Evolutionary conservation across 2,113 vertebrate species (phyloP), one percentile per base, ranked within the genome.

Genomic region (Phalacrocorax brasilianus): DNA sequence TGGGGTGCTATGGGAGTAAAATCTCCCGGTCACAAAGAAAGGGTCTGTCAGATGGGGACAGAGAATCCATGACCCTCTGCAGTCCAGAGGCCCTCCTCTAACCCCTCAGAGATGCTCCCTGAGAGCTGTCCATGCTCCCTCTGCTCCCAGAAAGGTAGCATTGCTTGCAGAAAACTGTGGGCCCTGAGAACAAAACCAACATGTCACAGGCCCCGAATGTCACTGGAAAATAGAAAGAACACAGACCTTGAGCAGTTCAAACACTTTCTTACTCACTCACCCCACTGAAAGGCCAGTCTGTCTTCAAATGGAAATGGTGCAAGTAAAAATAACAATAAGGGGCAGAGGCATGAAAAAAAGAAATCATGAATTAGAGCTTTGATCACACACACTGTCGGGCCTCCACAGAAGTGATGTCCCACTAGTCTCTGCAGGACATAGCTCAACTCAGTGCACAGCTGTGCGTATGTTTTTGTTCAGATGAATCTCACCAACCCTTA

Each of bases 321-420:
- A 4, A 89, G 68, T 38, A 13, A 92, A 95, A 96, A 89, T 63
- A 89, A 87, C 65, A 93, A 11, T 15, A 45, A 92, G n/a, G 52
- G 28, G 55, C 52, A 90, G 53, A 88, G 40, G 24, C 62, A 78
- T 27, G 59, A 16, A 59, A 42, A 27, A 59, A 85, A 77, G 35
- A 55, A 91, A 40, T 24, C 52, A 45, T 47, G 65, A 84, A 89
- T 74, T 59, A 45, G 21, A 56, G 83, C 56, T 92, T 92, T 95
- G 91, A 93, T 92, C 86, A 50, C 83, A 45, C n/a, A 62, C 26
- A 38, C 68, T 77, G 47, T 58, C 68, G 42, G 93, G 68, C 59
- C 66, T 83, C 67, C 68, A 73, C 3, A 73, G 53, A 56, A 82
- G 16, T 28, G 32, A 73, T 50, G 68, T 85, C 77, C 74, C 45